Percentiles rank a stretch among this genome's conserved stretches.
phyloP scores from a whole-genome alignment of 2,797 vertebrate species.

The Acrocephalus scirpaceus region DNA sequence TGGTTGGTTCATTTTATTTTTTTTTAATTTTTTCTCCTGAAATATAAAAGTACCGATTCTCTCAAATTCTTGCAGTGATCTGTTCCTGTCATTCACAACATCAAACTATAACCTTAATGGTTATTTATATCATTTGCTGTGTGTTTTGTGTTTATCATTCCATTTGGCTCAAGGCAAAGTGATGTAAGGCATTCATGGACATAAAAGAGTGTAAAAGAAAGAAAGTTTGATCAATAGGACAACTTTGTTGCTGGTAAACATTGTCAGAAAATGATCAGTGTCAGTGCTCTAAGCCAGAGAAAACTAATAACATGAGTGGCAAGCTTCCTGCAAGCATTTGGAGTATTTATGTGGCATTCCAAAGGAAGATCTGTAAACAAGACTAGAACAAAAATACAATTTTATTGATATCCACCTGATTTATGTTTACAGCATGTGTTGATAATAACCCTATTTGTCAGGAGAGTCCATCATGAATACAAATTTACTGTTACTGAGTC shows the following conservation, averaged over 20 bases:
- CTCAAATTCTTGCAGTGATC: constrained; percentile 49
- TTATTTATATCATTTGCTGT: constrained; percentile 51
- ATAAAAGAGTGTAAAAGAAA: constrained; percentile 64
- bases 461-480: constrained; percentile 72
- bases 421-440: constrained; percentile 79
- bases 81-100: constrained; percentile 45
- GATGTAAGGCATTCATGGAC: constrained; percentile 63
- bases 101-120: constrained; percentile 48
- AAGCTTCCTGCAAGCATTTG: constrained; percentile 70
- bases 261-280: constrained; percentile 74
- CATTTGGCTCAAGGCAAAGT: constrained; percentile 69
- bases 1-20: neutral
- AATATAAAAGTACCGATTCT: constrained; percentile 34
- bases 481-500: constrained; percentile 68
- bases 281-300: constrained; percentile 72
- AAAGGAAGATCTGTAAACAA: constrained; percentile 77
- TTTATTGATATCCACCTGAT: constrained; percentile 81
- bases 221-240: constrained; percentile 76
- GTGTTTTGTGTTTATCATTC: constrained; percentile 41
- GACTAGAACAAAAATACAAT: constrained; percentile 75
- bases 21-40: constrained; percentile 45
- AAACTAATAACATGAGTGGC: constrained; percentile 77
- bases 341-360: constrained; percentile 75
- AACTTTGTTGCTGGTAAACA: constrained; percentile 76
- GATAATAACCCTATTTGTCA: constrained; percentile 81